phyloP scores from a whole-genome alignment of 2,888 invertebrate species.

The Cryptophagus acutangulus region DNA sequence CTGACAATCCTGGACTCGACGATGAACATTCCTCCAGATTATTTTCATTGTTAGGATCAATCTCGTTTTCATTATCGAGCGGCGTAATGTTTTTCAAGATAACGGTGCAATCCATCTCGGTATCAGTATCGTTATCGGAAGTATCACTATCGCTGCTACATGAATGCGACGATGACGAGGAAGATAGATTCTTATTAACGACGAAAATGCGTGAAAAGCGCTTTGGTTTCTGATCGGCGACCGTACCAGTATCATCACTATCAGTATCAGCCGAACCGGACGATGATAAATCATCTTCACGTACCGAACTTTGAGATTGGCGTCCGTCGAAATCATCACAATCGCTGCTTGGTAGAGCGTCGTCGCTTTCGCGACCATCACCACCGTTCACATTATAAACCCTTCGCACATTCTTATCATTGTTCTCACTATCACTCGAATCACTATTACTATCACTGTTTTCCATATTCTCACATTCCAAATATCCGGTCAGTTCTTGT shows the following conservation, averaged over 20 bases:
- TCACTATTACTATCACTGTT: constrained; percentile 48
- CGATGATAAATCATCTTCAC: constrained; percentile 42
- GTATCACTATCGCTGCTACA: constrained; percentile 56
- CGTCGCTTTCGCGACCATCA: constrained; percentile 39
- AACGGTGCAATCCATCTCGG: constrained; percentile 51
- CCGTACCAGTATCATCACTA: constrained; percentile 54
- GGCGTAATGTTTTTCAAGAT: constrained; percentile 43
- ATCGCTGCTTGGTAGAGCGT: constrained; percentile 43
- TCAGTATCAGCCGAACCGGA: constrained; percentile 45
- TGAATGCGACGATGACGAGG: constrained; percentile 48
- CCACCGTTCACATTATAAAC: constrained; percentile 42
- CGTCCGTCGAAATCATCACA: constrained; percentile 37
- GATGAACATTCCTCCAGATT: constrained; percentile 17
- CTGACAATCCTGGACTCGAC: constrained; percentile 41
- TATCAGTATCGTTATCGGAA: constrained; percentile 60
- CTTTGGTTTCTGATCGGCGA: constrained; percentile 52
- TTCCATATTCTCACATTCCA: constrained; percentile 53
- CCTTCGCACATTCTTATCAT: constrained; percentile 41
- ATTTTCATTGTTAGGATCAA: background rate
- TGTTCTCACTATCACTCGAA: constrained; percentile 44
- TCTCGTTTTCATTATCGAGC: constrained; percentile 27
- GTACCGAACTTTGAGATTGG: constrained; percentile 47
- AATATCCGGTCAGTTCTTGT: constrained; percentile 42
- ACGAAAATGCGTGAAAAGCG: constrained; percentile 64
- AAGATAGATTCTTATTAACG: constrained; percentile 58